Evolutionary conservation across 1,140 invertebrate genomes (phyloP).

Genomic region (Piezodorus guildinii): DNA sequence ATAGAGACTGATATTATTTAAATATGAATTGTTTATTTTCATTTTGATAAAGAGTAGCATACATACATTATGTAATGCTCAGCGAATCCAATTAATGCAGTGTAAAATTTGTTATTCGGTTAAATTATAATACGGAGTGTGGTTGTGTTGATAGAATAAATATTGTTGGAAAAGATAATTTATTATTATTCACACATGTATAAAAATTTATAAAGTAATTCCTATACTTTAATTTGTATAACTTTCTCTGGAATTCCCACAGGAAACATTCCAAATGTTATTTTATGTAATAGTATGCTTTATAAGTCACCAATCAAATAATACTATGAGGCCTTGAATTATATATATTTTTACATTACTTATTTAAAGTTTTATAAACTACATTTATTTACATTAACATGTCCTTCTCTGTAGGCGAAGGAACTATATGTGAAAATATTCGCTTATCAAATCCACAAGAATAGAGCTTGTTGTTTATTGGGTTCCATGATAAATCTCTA

Average conservation of each 20-base stretch:
- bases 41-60: not conserved
- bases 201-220: too few species aligned
- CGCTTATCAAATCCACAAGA: constrained; percentile 19
- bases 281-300: too few species aligned
- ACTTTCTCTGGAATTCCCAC: not conserved
- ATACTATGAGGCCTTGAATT: too few species aligned
- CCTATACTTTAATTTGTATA: not conserved
- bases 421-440: constrained; percentile 11
- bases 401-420: not conserved
- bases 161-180: constrained; percentile 18
- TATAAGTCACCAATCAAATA: too few species aligned
- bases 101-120: constrained; percentile 13
- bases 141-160: constrained; percentile 23
- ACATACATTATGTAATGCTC: constrained; percentile 1
- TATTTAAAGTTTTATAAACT: too few species aligned
- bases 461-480: constrained; percentile 5
- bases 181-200: constrained; percentile 6
- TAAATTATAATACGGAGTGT: constrained; percentile 16
- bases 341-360: too few species aligned
- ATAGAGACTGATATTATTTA: constrained; percentile 18
- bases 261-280: not conserved
- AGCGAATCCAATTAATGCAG: not conserved
- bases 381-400: too few species aligned
- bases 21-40: constrained; percentile 9
- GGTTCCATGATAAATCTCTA: constrained; percentile 26